These are phyloP conservation scores for Trachelus stipa DNA, from an alignment of 2,888 invertebrate genomes.

Conservation along the genomic window DNA sequence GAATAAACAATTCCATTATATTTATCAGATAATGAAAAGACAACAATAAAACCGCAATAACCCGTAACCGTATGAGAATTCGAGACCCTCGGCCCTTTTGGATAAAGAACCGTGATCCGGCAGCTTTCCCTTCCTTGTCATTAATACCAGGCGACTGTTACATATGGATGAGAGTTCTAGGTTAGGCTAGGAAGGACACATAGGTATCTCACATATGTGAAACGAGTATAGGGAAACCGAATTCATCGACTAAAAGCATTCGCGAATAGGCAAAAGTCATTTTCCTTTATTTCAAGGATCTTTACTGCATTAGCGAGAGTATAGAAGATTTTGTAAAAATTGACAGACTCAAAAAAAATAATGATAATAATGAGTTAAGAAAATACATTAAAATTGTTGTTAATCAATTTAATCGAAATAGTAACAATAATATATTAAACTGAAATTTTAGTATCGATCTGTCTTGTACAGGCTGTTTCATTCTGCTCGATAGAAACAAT, in stretches of 20 bases:
- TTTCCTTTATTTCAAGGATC: constrained; percentile 50
- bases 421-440: background rate
- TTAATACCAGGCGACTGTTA: constrained; percentile 67
- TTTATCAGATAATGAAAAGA: constrained; percentile 62
- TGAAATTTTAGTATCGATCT: background rate
- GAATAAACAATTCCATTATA: constrained; percentile 59
- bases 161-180: constrained; percentile 64
- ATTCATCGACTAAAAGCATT: constrained; percentile 67
- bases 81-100: constrained; percentile 24
- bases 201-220: constrained; percentile 10
- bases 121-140: constrained; percentile 49
- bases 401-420: background rate
- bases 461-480: background rate
- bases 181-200: constrained; percentile 48
- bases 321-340: background rate
- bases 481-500: constrained; percentile 36
- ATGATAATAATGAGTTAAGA: background rate
- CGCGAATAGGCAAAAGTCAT: constrained; percentile 56
- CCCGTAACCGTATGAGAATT: constrained; percentile 23
- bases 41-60: constrained; percentile 45
- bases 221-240: constrained; percentile 52
- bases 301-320: background rate
- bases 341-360: background rate
- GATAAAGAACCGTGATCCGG: constrained; percentile 52
- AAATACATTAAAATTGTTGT: background rate